These are phyloP conservation scores for Muscicapa striata DNA, from an alignment of 2,797 vertebrate species.

Conservation along the genomic window DNA sequence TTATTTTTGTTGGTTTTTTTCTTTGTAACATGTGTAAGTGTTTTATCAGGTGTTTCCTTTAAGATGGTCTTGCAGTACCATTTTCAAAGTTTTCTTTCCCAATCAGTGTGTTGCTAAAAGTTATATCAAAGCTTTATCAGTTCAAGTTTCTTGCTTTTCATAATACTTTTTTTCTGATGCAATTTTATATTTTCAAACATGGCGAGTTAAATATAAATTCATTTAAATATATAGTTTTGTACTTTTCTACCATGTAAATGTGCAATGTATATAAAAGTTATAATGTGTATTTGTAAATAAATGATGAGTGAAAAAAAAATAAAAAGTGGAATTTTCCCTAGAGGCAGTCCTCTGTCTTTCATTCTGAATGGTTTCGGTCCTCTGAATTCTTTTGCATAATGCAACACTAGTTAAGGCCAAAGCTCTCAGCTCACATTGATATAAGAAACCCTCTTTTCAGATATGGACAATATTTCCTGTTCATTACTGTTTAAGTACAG, in stretches of 20 bases:
- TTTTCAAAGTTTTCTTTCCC: slow-evolving; percentile 57
- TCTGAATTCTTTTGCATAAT: neutral
- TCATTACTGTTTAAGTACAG: neutral
- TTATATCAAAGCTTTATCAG: slow-evolving; percentile 81
- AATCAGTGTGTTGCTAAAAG: slow-evolving; percentile 63
- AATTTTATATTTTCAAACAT: slow-evolving; percentile 97
- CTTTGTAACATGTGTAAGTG: neutral
- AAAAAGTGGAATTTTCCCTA: slow-evolving; percentile 79
- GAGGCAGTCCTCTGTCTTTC: neutral
- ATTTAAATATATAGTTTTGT: slow-evolving; percentile 99
- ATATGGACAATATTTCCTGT: neutral
- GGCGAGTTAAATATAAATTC: slow-evolving; percentile 98
- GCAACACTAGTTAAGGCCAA: neutral
- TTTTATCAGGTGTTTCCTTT: slow-evolving; percentile 69
- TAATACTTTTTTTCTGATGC: slow-evolving; percentile 82
- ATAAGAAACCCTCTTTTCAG: neutral
- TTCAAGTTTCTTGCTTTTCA: slow-evolving; percentile 85
- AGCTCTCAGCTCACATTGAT: neutral
- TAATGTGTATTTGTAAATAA: slow-evolving; percentile 99
- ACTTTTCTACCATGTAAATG: slow-evolving; percentile 99
- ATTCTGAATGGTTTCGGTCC: neutral
- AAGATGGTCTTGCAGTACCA: slow-evolving; percentile 65
- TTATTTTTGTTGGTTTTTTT: neutral
- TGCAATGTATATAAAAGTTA: slow-evolving; percentile 99
- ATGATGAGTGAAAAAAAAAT: slow-evolving; percentile 98